Conservation (phyloP, 2,888 invertebrate species). For the Harpagoxenus sublaevis region DNA sequence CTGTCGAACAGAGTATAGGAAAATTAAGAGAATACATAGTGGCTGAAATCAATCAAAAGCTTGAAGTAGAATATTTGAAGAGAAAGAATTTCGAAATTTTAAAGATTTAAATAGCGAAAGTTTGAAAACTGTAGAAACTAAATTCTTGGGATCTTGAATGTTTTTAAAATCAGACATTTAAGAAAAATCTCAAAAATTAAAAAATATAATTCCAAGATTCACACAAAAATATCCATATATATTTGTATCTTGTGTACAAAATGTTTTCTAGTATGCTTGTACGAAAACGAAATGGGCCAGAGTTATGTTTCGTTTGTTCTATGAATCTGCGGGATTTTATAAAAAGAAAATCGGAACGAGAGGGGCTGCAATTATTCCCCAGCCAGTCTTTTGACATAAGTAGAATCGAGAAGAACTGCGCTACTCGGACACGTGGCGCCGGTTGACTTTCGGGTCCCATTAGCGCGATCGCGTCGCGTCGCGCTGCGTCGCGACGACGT, state of each 20-base stretch:
- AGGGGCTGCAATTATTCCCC: conserved; percentile 10
- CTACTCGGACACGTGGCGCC: conserved; percentile 74
- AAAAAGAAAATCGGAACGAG: background rate
- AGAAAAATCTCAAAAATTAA: background rate
- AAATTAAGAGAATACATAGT: background rate
- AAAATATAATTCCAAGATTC: background rate
- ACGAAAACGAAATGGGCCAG: background rate
- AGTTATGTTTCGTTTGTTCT: background rate
- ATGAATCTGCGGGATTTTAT: background rate
- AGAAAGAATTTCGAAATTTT: background rate
- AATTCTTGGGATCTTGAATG: background rate
- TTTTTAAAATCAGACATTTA: background rate
- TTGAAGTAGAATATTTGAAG: background rate
- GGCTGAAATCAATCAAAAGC: background rate
- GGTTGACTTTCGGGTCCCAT: conserved; percentile 75
- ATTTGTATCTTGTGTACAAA: background rate
- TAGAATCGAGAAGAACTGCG: conserved; percentile 55
- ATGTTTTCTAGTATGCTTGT: background rate
- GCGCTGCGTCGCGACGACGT: conserved; percentile 49
- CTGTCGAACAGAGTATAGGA: background rate
- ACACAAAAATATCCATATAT: background rate
- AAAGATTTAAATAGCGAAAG: background rate
- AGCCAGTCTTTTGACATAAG: background rate
- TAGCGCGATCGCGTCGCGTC: conserved; percentile 70
- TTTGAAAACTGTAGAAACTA: background rate